Evolutionary conservation across 2,797 vertebrate genomes (phyloP).

Genomic region (Ptychobarbus kaznakovi): DNA sequence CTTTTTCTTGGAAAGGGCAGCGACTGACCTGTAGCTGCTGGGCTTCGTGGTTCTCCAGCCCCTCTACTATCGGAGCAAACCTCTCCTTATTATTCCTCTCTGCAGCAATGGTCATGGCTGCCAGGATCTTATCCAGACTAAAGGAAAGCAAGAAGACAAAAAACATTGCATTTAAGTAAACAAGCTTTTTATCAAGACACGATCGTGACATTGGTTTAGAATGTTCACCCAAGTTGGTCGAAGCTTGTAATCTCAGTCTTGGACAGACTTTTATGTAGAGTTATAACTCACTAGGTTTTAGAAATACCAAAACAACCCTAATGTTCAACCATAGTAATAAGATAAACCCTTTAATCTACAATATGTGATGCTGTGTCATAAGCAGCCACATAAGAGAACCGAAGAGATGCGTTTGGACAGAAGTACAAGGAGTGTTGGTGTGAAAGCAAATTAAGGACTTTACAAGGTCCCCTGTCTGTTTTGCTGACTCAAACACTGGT

Average conservation of each 20-base stretch:
- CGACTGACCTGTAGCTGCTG: constrained; percentile 90
- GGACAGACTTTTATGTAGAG: background rate
- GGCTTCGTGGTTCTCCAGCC: constrained; percentile 94
- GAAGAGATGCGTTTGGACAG: constrained; percentile 12
- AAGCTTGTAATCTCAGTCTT: background rate
- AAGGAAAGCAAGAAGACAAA: constrained; percentile 58
- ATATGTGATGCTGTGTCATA: background rate
- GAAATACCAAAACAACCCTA: background rate
- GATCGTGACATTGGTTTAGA: constrained; percentile 70
- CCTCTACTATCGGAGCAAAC: constrained; percentile 93
- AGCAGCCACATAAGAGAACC: background rate
- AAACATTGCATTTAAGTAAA: constrained; percentile 32
- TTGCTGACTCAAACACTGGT: constrained; percentile 31
- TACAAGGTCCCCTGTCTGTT: constrained; percentile 24
- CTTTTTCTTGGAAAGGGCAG: constrained; percentile 5
- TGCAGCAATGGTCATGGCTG: constrained; percentile 93
- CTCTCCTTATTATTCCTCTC: constrained; percentile 93
- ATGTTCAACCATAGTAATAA: background rate
- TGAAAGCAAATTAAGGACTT: constrained; percentile 41
- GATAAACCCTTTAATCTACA: background rate
- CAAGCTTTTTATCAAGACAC: constrained; percentile 66
- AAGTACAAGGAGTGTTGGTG: constrained; percentile 16
- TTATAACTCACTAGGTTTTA: background rate
- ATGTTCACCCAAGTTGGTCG: background rate
- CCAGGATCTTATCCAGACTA: constrained; percentile 94